These are phyloP conservation scores for Patella ulyssiponensis DNA, from an alignment of 2,888 invertebrate species.

Conservation along the genomic window DNA sequence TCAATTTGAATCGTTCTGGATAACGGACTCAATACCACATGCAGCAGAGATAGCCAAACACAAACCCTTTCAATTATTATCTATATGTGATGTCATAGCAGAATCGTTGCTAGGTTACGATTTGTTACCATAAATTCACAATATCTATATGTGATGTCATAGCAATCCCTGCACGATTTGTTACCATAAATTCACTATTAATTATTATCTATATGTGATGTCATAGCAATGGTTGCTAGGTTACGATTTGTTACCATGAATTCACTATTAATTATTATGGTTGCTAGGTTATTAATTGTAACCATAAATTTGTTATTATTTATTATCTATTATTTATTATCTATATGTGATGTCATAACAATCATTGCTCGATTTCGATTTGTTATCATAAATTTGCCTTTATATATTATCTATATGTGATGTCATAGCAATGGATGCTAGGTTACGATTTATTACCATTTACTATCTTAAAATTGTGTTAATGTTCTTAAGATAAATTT, in stretches of 20 bases:
- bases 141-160: conserved; percentile 10
- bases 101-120: conserved; percentile 69
- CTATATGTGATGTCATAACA: conserved; percentile 66
- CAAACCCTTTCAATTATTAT: conserved; percentile 68
- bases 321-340: conserved; percentile 67
- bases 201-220: conserved; percentile 65
- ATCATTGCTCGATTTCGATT: conserved; percentile 67
- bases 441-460: too few relatives aligned
- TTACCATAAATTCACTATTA: conserved; percentile 39
- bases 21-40: conserved; percentile 72
- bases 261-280: conserved; percentile 47
- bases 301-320: too few relatives aligned
- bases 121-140: conserved; percentile 42
- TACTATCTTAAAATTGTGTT: too few relatives aligned
- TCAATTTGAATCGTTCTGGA: conserved; percentile 70
- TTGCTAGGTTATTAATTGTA: too few relatives aligned
- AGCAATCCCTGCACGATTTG: neutral
- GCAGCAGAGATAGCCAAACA: conserved; percentile 64
- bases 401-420: conserved; percentile 44
- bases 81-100: conserved; percentile 66
- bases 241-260: conserved; percentile 60
- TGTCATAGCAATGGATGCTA: conserved; percentile 22
- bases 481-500: too few relatives aligned
- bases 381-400: conserved; percentile 40
- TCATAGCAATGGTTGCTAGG: conserved; percentile 68